These are phyloP conservation scores for Drosophila limbata DNA, from an alignment of 2,888 invertebrate genomes.

Conservation along the genomic window DNA sequence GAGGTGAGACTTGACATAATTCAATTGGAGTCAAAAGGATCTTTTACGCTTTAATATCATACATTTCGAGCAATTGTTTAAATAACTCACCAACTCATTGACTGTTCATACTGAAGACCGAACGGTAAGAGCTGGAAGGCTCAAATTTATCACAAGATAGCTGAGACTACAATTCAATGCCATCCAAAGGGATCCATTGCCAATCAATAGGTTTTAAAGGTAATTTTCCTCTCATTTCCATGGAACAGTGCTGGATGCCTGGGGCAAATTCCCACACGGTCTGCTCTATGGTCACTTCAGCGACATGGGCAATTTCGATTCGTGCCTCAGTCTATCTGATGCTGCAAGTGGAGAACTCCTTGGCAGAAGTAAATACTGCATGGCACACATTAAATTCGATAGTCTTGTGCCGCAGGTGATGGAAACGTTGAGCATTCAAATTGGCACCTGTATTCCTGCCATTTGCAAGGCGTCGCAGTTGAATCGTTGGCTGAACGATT, in stretches of 20 bases:
- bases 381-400: slow-evolving; percentile 48
- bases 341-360: background rate
- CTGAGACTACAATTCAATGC: background rate
- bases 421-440: slow-evolving; percentile 21
- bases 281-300: slow-evolving; percentile 81
- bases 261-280: slow-evolving; percentile 85
- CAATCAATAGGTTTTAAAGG: no score
- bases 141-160: no score
- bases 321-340: slow-evolving; percentile 74
- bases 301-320: slow-evolving; percentile 84
- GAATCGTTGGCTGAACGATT: slow-evolving; percentile 41
- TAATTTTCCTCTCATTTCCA: background rate
- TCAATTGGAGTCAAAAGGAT: no score
- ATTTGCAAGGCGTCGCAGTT: slow-evolving; percentile 41
- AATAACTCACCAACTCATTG: no score
- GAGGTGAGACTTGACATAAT: slow-evolving; percentile 59
- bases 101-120: no score
- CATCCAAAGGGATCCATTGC: background rate
- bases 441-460: slow-evolving; percentile 54
- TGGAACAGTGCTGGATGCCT: slow-evolving; percentile 84
- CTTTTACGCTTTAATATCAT: no score
- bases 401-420: background rate
- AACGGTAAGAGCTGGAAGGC: no score
- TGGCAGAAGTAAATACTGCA: slow-evolving; percentile 56
- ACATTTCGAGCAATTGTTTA: no score